Percentiles rank a stretch among this genome's conserved stretches.
Conservation (phyloP, 1,140 invertebrate genomes). For the Zaprionus inermis region DNA sequence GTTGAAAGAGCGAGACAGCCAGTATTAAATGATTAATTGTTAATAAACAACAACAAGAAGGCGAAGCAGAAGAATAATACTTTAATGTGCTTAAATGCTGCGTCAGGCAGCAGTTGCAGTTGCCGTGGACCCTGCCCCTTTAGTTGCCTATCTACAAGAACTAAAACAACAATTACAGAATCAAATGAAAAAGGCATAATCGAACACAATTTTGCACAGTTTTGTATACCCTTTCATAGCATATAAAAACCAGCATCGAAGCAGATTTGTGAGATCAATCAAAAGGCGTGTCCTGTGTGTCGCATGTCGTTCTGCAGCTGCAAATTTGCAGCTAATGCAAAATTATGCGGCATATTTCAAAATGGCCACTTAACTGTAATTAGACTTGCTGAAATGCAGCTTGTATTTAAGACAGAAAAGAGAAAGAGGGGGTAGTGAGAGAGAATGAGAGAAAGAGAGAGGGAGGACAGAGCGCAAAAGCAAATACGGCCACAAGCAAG, state of each 20-base stretch:
- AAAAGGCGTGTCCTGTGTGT: conserved; percentile 1
- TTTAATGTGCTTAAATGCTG: conserved; percentile 32
- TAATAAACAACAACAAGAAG: conserved; percentile 29
- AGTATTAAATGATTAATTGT: conserved; percentile 53
- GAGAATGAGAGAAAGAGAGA: conserved; percentile 4
- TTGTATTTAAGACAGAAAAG: conserved; percentile 46
- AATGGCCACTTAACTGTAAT: conserved; percentile 57
- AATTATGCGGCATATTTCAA: conserved; percentile 52
- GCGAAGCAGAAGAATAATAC: conserved; percentile 12
- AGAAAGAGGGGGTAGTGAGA: not conserved
- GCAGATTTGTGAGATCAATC: conserved; percentile 18
- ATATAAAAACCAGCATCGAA: not conserved
- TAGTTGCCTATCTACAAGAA: not conserved
- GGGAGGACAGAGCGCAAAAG: not conserved
- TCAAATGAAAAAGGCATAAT: not conserved
- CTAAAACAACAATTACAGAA: not conserved
- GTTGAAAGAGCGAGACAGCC: not conserved
- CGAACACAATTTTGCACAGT: not conserved
- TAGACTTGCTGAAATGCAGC: conserved; percentile 56
- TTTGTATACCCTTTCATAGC: not conserved
- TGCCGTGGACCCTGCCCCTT: not conserved
- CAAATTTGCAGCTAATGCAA: conserved; percentile 45
- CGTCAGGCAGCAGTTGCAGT: not conserved
- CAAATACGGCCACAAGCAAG: conserved; percentile 54
- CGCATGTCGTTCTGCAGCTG: too few species aligned